A percentile compares a stretch with the other conserved stretches of the same genome.
phyloP scores from a whole-genome alignment of 2,888 invertebrate genomes.

The Muscina levida region DNA sequence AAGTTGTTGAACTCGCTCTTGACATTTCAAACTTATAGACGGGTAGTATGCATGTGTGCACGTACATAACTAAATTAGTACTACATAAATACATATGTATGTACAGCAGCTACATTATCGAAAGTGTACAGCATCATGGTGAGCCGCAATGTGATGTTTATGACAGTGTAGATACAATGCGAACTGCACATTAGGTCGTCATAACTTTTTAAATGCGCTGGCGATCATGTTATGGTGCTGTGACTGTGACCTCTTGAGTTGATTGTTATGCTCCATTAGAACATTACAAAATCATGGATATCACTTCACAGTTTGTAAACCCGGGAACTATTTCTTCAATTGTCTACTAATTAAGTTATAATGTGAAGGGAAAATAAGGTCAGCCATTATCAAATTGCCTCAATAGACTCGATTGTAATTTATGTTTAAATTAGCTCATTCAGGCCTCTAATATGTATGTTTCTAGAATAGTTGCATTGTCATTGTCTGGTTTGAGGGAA shows the following conservation, averaged over 20 bases:
- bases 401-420: neutral
- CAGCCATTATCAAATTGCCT: slow-evolving; percentile 1
- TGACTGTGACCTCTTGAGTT: slow-evolving; percentile 19
- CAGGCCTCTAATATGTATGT: too few relatives aligned
- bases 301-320: slow-evolving; percentile 33
- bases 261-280: slow-evolving; percentile 29
- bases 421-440: too few relatives aligned
- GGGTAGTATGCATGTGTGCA: neutral
- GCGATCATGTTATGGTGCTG: slow-evolving; percentile 45
- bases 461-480: too few relatives aligned
- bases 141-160: too few relatives aligned
- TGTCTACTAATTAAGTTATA: slow-evolving; percentile 31
- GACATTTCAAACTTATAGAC: slow-evolving; percentile 23
- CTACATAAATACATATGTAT: too few relatives aligned
- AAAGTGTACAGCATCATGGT: too few relatives aligned
- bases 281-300: slow-evolving; percentile 34
- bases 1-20: slow-evolving; percentile 46
- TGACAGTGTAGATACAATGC: neutral
- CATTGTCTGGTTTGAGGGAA: too few relatives aligned
- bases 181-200: neutral
- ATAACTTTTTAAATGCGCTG: slow-evolving; percentile 42
- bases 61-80: slow-evolving; percentile 35
- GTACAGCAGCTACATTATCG: too few relatives aligned
- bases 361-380: neutral
- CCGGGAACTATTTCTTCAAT: slow-evolving; percentile 25